Conservation (phyloP, 1,140 invertebrate genomes). For the Camponotus vicinus region DNA sequence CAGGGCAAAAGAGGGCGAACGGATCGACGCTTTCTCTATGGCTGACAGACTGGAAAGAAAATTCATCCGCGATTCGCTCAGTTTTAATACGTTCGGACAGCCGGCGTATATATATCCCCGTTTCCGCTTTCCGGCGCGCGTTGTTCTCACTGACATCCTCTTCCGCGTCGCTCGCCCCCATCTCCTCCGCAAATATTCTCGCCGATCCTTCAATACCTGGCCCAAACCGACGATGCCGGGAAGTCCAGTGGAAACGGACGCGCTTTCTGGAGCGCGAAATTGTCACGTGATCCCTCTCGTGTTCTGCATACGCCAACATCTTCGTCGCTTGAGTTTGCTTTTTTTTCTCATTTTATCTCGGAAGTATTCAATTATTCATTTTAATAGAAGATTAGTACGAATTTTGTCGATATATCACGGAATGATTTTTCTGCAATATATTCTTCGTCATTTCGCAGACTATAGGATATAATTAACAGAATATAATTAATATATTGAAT, state of each 20-base stretch:
- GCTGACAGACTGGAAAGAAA: slow-evolving; percentile 52
- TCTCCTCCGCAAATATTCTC: slow-evolving; percentile 65
- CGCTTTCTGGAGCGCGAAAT: slow-evolving; percentile 69
- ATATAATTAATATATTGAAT: neutral
- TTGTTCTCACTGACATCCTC: slow-evolving; percentile 39
- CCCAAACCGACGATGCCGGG: slow-evolving; percentile 12
- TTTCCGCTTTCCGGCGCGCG: slow-evolving; percentile 59
- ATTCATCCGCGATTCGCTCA: slow-evolving; percentile 51
- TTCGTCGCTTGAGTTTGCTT: neutral
- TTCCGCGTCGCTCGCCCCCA: slow-evolving; percentile 15
- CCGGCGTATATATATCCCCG: slow-evolving; percentile 54
- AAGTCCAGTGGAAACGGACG: slow-evolving; percentile 43
- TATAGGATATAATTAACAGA: too few relatives aligned
- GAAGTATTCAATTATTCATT: slow-evolving; percentile 17
- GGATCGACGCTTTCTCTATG: slow-evolving; percentile 24
- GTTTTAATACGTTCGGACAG: slow-evolving; percentile 62
- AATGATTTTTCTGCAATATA: neutral
- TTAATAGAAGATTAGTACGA: neutral
- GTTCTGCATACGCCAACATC: slow-evolving; percentile 29
- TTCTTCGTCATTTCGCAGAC: neutral
- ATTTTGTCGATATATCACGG: neutral
- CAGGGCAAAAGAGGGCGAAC: slow-evolving; percentile 27
- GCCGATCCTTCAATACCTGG: slow-evolving; percentile 59
- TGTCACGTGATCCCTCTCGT: slow-evolving; percentile 43
- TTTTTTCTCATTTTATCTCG: slow-evolving; percentile 22